These are phyloP conservation scores for Furcifer pardalis DNA, from an alignment of 2,797 vertebrate species.

Conservation along the genomic window DNA sequence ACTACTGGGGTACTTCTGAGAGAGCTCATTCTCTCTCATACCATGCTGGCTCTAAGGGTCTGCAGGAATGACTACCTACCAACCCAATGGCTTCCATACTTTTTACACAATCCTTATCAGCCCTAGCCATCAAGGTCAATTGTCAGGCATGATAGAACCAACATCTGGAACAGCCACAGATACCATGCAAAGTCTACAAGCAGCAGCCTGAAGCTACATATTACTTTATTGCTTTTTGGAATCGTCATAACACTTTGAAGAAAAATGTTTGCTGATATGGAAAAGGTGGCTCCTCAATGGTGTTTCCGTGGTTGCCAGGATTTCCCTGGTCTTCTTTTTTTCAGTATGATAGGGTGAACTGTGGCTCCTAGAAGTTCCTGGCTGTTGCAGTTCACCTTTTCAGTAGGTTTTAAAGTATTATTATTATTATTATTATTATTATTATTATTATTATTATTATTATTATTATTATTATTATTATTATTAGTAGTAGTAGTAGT, in stretches of 20 bases:
- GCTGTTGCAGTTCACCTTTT: neutral
- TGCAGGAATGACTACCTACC: too few species aligned
- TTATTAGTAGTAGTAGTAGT: too few species aligned
- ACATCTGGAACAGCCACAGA: neutral
- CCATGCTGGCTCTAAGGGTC: neutral
- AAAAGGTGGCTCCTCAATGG: neutral
- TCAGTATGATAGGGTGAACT: too few species aligned
- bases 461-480: too few species aligned
- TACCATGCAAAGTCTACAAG: neutral
- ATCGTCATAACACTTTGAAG: neutral
- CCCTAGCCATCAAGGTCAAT: neutral
- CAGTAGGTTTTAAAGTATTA: too few species aligned
- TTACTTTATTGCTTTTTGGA: neutral
- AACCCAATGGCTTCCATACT: neutral
- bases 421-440: too few species aligned
- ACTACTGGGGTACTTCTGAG: neutral
- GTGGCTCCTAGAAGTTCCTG: neutral
- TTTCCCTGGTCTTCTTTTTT: too few species aligned
- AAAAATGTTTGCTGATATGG: too few species aligned
- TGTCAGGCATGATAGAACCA: neutral
- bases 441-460: too few species aligned
- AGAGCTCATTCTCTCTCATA: neutral
- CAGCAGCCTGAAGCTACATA: neutral
- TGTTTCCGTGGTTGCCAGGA: too few species aligned
- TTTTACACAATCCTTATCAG: neutral